phyloP scores from a whole-genome alignment of 2,797 vertebrate genomes.

The Falco berigora region DNA sequence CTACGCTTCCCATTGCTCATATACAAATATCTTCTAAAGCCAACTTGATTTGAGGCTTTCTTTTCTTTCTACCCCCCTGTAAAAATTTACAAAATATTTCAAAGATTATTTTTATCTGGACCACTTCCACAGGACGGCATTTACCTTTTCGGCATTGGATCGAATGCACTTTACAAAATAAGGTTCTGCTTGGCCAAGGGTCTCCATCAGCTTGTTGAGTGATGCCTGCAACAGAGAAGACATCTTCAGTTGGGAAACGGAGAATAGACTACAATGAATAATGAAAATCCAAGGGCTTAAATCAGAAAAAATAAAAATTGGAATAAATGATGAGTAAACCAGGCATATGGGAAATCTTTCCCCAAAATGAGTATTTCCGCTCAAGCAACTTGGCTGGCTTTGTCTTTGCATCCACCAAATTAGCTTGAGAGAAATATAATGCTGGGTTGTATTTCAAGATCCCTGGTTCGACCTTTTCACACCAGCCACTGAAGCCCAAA shows the following conservation, averaged over 20 bases:
- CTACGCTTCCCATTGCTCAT: not conserved
- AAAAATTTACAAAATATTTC: not conserved
- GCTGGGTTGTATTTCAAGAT: not conserved
- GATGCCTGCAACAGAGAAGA: constrained; percentile 79
- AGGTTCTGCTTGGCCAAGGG: constrained; percentile 93
- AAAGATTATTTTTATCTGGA: not conserved
- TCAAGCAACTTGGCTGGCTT: not conserved
- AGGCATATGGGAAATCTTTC: not conserved
- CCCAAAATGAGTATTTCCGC: not conserved
- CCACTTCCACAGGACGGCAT: rapidly evolving
- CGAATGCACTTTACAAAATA: constrained; percentile 99
- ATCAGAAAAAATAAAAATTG: not conserved
- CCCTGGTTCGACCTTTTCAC: not conserved
- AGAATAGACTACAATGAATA: not conserved
- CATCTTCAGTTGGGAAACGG: not conserved
- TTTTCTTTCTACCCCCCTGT: not conserved
- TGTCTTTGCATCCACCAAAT: not conserved
- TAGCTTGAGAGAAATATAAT: not conserved
- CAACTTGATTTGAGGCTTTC: not conserved
- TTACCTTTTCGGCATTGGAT: constrained; percentile 98
- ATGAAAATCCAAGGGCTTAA: not conserved
- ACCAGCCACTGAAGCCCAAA: not conserved
- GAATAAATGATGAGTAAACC: not conserved
- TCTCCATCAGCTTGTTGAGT: constrained; percentile 97
- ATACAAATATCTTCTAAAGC: not conserved